These are phyloP conservation scores for Xestia xanthographa DNA, from an alignment of 2,888 invertebrate species.

Conservation along the genomic window DNA sequence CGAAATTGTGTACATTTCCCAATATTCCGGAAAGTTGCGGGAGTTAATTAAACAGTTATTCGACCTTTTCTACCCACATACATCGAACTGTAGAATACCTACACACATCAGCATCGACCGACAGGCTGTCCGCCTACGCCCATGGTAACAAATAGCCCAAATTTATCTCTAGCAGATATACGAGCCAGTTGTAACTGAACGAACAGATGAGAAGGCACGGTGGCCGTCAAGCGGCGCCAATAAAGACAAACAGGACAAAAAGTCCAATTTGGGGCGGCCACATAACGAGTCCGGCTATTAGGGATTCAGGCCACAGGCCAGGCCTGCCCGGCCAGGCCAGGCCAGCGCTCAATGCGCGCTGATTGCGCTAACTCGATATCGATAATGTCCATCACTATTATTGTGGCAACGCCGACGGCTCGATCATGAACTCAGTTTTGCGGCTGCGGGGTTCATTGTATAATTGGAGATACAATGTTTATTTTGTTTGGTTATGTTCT, in stretches of 20 bases:
- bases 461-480: background rate
- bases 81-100: background rate
- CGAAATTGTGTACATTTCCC: conserved; percentile 6
- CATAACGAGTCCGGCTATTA: conserved; percentile 60
- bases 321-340: conserved; percentile 8
- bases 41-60: background rate
- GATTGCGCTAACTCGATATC: conserved; percentile 66
- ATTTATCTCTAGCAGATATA: conserved; percentile 44
- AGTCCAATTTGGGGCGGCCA: conserved; percentile 53
- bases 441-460: background rate
- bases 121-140: background rate
- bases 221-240: conserved; percentile 26
- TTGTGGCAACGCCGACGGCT: conserved; percentile 20
- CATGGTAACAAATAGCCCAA: conserved; percentile 34
- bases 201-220: conserved; percentile 53
- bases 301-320: conserved; percentile 55
- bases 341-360: conserved; percentile 53
- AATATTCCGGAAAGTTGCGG: background rate
- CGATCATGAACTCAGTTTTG: conserved; percentile 8
- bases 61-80: background rate
- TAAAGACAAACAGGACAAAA: conserved; percentile 61
- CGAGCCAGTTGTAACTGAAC: conserved; percentile 45
- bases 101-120: background rate
- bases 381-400: conserved; percentile 64
- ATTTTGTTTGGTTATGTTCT: background rate